phyloP scores from a whole-genome alignment of 2,113 vertebrate species.

The Sclerurus mexicanus region DNA sequence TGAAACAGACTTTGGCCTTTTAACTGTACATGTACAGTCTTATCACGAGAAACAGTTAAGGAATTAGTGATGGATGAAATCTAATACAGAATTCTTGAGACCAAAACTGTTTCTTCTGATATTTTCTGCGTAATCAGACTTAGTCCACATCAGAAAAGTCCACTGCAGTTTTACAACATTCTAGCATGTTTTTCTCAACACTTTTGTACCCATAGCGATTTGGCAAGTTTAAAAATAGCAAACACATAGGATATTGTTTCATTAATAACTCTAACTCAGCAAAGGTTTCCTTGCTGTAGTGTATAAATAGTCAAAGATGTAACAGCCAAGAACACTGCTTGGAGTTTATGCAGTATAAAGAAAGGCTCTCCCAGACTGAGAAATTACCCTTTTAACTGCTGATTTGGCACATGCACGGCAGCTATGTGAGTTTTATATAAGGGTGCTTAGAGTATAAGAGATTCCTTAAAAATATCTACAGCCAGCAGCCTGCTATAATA shows the following conservation, averaged over 20 bases:
- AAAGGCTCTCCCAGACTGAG: background rate
- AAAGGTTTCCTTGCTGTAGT: background rate
- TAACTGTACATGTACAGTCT: background rate
- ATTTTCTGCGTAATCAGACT: background rate
- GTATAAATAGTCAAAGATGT: background rate
- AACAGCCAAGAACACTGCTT: background rate
- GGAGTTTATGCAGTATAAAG: background rate
- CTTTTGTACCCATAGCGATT: background rate
- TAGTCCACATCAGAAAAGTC: background rate
- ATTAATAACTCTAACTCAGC: background rate
- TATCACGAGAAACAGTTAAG: background rate
- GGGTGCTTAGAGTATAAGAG: background rate
- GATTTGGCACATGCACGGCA: background rate
- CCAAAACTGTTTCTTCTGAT: background rate
- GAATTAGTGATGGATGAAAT: background rate
- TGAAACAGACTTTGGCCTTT: background rate
- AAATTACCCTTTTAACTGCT: background rate
- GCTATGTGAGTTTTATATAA: background rate
- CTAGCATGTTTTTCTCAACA: background rate
- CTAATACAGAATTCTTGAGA: background rate
- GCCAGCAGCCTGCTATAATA: background rate
- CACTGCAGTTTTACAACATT: background rate
- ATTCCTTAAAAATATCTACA: constrained; percentile 16
- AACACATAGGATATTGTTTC: background rate
- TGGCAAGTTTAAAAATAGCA: background rate